Evolutionary conservation across 2,888 invertebrate genomes (phyloP).

Genomic region (Notodonta dromedarius): DNA sequence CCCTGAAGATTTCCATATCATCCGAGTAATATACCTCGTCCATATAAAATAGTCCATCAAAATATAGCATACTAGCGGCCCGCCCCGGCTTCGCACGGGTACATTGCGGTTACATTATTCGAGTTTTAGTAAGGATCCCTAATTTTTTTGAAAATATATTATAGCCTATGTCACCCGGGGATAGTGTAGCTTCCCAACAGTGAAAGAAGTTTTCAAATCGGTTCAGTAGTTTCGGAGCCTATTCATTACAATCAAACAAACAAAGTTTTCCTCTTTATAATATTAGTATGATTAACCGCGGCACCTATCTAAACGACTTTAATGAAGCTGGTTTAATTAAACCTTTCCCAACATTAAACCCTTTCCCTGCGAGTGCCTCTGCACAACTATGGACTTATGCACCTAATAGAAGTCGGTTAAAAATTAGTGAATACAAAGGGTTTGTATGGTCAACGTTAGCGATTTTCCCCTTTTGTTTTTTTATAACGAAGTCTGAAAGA

Average conservation of each 20-base stretch:
- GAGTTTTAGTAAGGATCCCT: too few relatives aligned
- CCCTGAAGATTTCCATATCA: constrained; percentile 21
- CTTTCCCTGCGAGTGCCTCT: constrained; percentile 39
- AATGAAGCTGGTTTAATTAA: constrained; percentile 39
- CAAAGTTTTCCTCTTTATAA: too few relatives aligned
- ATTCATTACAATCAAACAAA: too few relatives aligned
- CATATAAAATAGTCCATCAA: constrained; percentile 23
- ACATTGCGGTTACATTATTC: too few relatives aligned
- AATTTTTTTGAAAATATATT: too few relatives aligned
- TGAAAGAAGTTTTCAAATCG: too few relatives aligned
- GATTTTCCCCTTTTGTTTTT: constrained; percentile 8
- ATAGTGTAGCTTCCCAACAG: too few relatives aligned
- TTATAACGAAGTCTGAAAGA: neutral
- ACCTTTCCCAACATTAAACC: constrained; percentile 49
- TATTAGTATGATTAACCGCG: too few relatives aligned
- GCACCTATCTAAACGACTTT: constrained; percentile 34
- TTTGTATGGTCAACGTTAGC: constrained; percentile 9
- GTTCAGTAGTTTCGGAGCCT: too few relatives aligned
- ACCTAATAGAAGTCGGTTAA: too few relatives aligned
- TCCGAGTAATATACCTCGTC: constrained; percentile 22
- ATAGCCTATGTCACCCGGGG: too few relatives aligned
- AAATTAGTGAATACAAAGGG: constrained; percentile 42
- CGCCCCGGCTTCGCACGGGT: too few relatives aligned
- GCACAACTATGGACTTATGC: constrained; percentile 47
- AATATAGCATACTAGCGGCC: constrained; percentile 26